A percentile compares a stretch with the other conserved stretches of the same genome.
phyloP scores from a whole-genome alignment of 35 echinoderm and acorn worm genomes.

The Diadema setosum region DNA sequence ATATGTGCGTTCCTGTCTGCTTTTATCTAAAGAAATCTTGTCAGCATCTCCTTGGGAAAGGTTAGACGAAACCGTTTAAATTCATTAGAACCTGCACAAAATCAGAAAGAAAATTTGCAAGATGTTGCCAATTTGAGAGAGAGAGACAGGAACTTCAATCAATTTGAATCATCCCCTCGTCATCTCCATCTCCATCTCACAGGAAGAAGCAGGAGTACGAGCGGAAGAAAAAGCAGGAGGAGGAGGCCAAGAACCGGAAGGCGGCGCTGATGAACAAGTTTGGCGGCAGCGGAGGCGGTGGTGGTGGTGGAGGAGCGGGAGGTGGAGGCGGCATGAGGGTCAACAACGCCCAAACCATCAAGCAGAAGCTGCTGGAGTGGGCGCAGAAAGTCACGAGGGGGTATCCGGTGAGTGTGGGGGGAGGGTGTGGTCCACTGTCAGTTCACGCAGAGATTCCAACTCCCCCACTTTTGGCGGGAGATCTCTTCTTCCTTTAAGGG shows the following conservation, averaged over 20 bases:
- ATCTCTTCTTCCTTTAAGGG: too few species aligned
- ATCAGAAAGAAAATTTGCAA: too few species aligned
- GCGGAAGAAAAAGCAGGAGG: slow-evolving; percentile 62
- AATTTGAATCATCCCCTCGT: neutral
- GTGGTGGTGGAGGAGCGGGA: neutral
- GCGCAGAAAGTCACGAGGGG: slow-evolving; percentile 52
- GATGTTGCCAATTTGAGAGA: neutral
- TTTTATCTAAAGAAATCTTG: too few species aligned
- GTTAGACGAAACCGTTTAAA: too few species aligned
- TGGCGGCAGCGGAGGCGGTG: slow-evolving; percentile 64
- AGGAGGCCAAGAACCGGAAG: slow-evolving; percentile 60
- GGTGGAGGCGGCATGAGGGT: slow-evolving; percentile 50
- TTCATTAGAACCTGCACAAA: too few species aligned
- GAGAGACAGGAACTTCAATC: neutral
- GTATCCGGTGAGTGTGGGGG: slow-evolving; percentile 47
- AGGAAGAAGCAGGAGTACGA: slow-evolving; percentile 76
- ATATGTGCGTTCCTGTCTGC: too few species aligned
- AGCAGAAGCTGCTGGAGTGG: slow-evolving; percentile 91
- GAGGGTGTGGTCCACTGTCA: neutral
- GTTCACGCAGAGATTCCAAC: too few species aligned
- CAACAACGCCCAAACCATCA: slow-evolving; percentile 87
- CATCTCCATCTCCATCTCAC: neutral
- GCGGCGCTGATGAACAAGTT: slow-evolving; percentile 87
- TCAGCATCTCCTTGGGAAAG: too few species aligned
- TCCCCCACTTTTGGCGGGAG: too few species aligned